A percentile compares a stretch with the other conserved stretches of the same genome.
These are phyloP conservation scores for Axea sp. DNA, from an alignment of 2,888 invertebrate genomes.

Conservation along the genomic window DNA sequence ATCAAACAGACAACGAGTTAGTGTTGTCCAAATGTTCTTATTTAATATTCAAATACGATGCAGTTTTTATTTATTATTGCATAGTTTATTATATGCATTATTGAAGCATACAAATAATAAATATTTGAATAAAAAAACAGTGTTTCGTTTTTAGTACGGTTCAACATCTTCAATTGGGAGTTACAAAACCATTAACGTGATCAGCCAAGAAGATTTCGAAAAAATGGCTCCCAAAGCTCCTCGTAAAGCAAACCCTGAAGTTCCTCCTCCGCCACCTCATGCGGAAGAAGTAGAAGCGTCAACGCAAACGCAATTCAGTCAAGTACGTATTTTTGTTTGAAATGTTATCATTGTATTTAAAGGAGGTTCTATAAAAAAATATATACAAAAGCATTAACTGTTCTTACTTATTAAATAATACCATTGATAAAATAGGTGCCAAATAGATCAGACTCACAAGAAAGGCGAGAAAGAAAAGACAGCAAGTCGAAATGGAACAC, in stretches of 20 bases:
- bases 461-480: constrained; percentile 70
- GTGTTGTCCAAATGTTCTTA: too few relatives aligned
- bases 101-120: too few relatives aligned
- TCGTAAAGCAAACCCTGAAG: constrained; percentile 85
- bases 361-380: too few relatives aligned
- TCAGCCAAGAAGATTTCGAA: constrained; percentile 93
- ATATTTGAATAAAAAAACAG: too few relatives aligned
- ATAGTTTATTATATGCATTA: too few relatives aligned
- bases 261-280: constrained; percentile 91
- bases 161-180: constrained; percentile 80
- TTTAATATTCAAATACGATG: too few relatives aligned
- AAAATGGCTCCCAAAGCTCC: constrained; percentile 86
- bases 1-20: constrained; percentile 81
- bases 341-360: too few relatives aligned
- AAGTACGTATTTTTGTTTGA: constrained; percentile 28
- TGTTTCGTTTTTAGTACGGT: constrained; percentile 79
- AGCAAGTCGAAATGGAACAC: constrained; percentile 69
- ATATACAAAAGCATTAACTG: too few relatives aligned
- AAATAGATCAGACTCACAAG: constrained; percentile 62
- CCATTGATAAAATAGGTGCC: constrained; percentile 64
- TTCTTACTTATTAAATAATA: too few relatives aligned
- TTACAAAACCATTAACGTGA: constrained; percentile 92
- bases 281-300: constrained; percentile 73
- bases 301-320: constrained; percentile 48
- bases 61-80: too few relatives aligned